Evolutionary conservation across 2,888 invertebrate species (phyloP), one percentile per base, ranked within the genome.

Genomic region (Patella ulyssiponensis): DNA sequence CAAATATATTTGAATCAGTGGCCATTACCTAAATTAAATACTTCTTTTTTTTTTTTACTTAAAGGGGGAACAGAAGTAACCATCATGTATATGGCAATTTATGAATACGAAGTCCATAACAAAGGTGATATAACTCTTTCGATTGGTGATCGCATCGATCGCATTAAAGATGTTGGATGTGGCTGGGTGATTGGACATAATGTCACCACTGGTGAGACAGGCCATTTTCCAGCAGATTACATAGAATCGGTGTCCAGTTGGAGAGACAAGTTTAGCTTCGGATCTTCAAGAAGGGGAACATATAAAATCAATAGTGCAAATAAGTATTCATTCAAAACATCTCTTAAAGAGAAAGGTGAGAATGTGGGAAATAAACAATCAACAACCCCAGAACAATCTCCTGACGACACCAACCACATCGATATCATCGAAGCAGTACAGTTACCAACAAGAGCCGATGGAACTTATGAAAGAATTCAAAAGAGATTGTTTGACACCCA

Each of bases 141-240:
- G 12, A 69, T 74, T 17, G 74, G 74, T n/a, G 74, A 74, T 54
- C n/a, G 44, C 17, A 44, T 74, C 11, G 17, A 58, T 51, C 51
- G 64, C 44, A 33, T 74, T 9, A 74, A 44, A 14, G 69, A 74
- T 64, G 74, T 69, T 23, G 74, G 69, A 1, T 64, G 51, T 69
- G 74, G 74, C 5, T 74, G 74, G 74, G 69, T 74, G 17, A 33
- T 74, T 17, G 74, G 74, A 3, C 58, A 74, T 64, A 74, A 74
- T 69, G 20, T 23, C 51, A 56, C 69, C 11, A 74, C 69, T 23
- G 74, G 74, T 12, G 64, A 74, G n/a, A 74, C 74, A 64, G 74
- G 74, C 2, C 74, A 64, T n/a, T 74, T 58, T 51, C 74, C 74
- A 20, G 51, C 44, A 54, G 74, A 74, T 17, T 74, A 74, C 64